Evolutionary conservation across 2,888 invertebrate species (phyloP).

Genomic region (Nematopogon swammerdamellus): DNA sequence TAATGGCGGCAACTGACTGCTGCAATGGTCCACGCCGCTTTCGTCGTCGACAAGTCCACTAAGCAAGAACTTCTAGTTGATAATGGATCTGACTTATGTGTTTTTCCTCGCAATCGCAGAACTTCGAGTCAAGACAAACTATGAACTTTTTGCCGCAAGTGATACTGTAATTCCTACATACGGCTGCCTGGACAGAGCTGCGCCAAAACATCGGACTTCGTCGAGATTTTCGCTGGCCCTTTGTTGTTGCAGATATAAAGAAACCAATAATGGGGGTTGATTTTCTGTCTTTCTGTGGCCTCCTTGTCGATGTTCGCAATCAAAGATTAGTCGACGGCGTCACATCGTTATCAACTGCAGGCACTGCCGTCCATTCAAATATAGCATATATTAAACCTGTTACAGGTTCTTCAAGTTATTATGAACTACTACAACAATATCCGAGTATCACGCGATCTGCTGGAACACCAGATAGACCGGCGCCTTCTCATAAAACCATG

Average conservation of each 20-base stretch:
- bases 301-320: constrained; percentile 15
- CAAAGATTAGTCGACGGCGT: constrained; percentile 7
- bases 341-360: constrained; percentile 1
- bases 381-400: background rate
- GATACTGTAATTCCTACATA: constrained; percentile 15
- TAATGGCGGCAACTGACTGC: constrained; percentile 12
- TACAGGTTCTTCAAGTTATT: background rate
- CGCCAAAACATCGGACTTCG: constrained; percentile 15
- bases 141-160: constrained; percentile 16
- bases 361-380: constrained; percentile 1
- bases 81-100: constrained; percentile 4
- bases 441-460: background rate
- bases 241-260: constrained; percentile 16
- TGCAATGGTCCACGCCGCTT: constrained; percentile 8
- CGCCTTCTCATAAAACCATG: constrained; percentile 7
- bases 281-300: constrained; percentile 14
- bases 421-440: background rate
- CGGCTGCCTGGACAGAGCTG: constrained; percentile 9
- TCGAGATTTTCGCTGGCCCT: constrained; percentile 15
- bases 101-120: constrained; percentile 7
- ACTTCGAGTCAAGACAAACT: constrained; percentile 7
- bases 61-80: background rate
- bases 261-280: constrained; percentile 18
- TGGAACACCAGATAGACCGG: constrained; percentile 7
- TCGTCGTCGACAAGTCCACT: constrained; percentile 5